Evolutionary conservation across 2,888 invertebrate species (phyloP), one percentile per base, ranked within the genome.

Genomic region (Melanophora roralis): DNA sequence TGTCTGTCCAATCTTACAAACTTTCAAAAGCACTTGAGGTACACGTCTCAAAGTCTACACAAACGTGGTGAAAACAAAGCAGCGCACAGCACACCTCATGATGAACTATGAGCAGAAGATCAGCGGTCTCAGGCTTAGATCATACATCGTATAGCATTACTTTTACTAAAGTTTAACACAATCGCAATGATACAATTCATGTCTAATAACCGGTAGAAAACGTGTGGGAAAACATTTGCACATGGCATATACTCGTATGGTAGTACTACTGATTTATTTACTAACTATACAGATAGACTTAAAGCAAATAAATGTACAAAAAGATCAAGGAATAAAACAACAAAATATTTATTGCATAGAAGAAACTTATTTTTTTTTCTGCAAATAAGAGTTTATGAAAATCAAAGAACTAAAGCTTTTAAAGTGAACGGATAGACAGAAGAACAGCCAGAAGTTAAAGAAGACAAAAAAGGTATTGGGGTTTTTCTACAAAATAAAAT

Each of bases 221-320:
- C 65, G 80, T 80, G 68, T 80, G 80, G 80, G 76, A 80, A 80
- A 76, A 55, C 60, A 62, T 62, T 40, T 53, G 57, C 45, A 51
- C 47, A 16, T 47, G 14, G 1, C 14, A 27, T 2, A 1, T 21
- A 51, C 12, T 2, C 27, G 14, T 47, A 49, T 38, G 7, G 21
- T 12, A 14, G 51, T 49, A 43, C 12, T 40, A 40, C 40, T 40
- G 7, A 9, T 12, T 11, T 43, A 43, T 9, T 47, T 47, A 21
- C 21, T 23, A n/a, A 11, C n/a, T 38, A 55, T 47, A 64, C 75
- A 79, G 65, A 60, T 71, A 79, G 67, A 47, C 76, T 62, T 72
- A 16, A 45, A 53, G 51, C 14, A 43, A 45, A 62, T 14, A 55
- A 53, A 36, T 19, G 12, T 36, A 11, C n/a, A 14, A 62, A 34